Percentiles rank a stretch among this genome's conserved stretches.
These are phyloP conservation scores for Drosophila quadrilineata DNA, from an alignment of 1,140 invertebrate species.

Conservation along the genomic window DNA sequence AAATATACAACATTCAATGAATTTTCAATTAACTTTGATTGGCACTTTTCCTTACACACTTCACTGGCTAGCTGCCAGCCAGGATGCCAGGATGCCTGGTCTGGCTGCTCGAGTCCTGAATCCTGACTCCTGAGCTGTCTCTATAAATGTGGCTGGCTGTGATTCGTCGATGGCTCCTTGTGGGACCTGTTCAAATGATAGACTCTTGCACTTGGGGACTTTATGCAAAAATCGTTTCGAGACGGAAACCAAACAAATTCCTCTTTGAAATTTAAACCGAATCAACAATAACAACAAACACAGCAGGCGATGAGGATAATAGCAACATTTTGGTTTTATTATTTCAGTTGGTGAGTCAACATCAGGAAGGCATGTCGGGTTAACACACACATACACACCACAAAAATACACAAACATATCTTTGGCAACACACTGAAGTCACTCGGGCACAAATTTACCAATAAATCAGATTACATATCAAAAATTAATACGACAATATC, in stretches of 20 bases:
- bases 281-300: conserved; percentile 11
- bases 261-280: background rate
- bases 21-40: conserved; percentile 80
- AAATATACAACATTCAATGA: conserved; percentile 78
- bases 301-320: background rate
- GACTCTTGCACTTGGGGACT: conserved; percentile 37
- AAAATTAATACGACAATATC: conserved; percentile 48
- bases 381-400: conserved; percentile 33
- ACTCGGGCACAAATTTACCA: conserved; percentile 41
- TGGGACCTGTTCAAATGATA: conserved; percentile 45
- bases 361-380: conserved; percentile 55
- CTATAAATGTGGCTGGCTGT: conserved; percentile 25
- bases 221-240: conserved; percentile 43
- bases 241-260: conserved; percentile 11
- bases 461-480: conserved; percentile 49
- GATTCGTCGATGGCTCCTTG: conserved; percentile 3
- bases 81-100: too few species aligned
- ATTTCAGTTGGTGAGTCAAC: conserved; percentile 48
- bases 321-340: conserved; percentile 31
- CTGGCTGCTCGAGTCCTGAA: background rate
- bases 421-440: conserved; percentile 19
- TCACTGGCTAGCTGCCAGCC: conserved; percentile 29
- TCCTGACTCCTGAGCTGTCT: conserved; percentile 6
- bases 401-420: background rate
- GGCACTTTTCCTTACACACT: conserved; percentile 71